phyloP scores from a whole-genome alignment of 2,888 invertebrate genomes.

The Phytoseiulus persimilis region DNA sequence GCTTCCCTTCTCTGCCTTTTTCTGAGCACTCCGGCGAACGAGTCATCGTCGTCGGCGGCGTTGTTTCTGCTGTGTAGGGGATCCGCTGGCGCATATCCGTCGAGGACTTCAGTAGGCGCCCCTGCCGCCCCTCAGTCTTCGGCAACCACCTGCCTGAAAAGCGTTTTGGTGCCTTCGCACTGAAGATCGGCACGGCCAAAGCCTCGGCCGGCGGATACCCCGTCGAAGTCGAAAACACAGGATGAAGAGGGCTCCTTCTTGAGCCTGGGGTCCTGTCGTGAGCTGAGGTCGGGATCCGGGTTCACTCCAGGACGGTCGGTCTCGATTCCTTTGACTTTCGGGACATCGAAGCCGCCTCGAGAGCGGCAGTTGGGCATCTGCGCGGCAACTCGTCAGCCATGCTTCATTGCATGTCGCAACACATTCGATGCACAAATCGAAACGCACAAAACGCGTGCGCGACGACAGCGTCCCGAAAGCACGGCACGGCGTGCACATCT shows the following conservation, averaged over 20 bases:
- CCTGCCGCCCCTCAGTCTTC: background rate
- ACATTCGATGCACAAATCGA: background rate
- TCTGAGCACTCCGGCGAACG: too few relatives aligned
- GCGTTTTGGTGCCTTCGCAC: background rate
- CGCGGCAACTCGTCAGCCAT: background rate
- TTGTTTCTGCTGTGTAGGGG: background rate
- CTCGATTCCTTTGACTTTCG: too few relatives aligned
- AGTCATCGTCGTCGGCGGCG: background rate
- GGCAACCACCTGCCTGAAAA: background rate
- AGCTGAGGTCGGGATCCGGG: too few relatives aligned
- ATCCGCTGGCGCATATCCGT: background rate
- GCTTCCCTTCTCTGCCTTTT: background rate
- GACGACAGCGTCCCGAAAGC: background rate
- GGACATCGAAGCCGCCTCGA: too few relatives aligned
- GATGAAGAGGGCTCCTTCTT: background rate
- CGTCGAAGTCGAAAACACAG: background rate
- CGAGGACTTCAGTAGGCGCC: background rate
- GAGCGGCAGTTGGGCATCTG: background rate
- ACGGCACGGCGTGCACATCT: background rate
- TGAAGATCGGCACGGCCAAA: background rate
- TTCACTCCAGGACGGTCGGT: too few relatives aligned
- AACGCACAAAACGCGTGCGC: background rate
- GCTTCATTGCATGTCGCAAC: background rate
- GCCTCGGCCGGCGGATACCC: background rate
- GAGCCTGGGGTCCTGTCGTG: background rate